Percentiles rank a stretch among this genome's conserved stretches.
These are phyloP conservation scores for Gnathonemus echidnorhynchus DNA, from an alignment of 2,113 vertebrate species.

Conservation along the genomic window DNA sequence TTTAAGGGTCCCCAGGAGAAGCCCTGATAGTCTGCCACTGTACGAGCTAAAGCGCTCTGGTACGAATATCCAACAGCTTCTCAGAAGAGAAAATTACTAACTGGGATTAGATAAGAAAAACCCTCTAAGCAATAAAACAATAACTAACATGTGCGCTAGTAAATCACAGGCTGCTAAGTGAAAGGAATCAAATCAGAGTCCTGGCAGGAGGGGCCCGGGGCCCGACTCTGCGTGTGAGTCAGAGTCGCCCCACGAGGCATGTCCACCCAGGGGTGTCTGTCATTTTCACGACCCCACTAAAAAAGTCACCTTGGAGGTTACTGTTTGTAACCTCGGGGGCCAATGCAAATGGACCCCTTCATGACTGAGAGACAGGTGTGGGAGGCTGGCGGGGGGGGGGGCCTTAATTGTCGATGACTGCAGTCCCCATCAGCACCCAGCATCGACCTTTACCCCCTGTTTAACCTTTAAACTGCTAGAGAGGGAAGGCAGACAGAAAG, in stretches of 20 bases:
- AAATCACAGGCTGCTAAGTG: neutral
- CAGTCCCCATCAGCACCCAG: neutral
- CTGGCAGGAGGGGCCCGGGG: neutral
- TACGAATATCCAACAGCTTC: neutral
- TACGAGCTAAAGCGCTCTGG: neutral
- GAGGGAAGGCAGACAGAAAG: neutral
- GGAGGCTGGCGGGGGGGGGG: neutral
- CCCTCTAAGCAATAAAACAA: neutral
- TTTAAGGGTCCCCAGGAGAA: neutral
- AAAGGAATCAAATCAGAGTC: neutral
- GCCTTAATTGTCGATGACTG: neutral
- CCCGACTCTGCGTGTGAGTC: neutral
- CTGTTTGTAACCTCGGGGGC: neutral
- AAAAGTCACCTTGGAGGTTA: neutral
- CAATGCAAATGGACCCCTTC: neutral
- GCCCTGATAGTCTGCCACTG: neutral
- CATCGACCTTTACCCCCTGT: constrained; percentile 31
- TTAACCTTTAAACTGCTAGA: constrained; percentile 30
- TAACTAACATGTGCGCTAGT: neutral
- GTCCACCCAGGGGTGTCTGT: neutral
- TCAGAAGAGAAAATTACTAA: neutral
- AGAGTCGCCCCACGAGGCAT: neutral
- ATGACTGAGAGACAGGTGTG: neutral
- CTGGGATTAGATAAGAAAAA: neutral
- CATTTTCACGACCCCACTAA: neutral